Conservation (phyloP, 1,140 invertebrate species). For the Zophobas morio region DNA sequence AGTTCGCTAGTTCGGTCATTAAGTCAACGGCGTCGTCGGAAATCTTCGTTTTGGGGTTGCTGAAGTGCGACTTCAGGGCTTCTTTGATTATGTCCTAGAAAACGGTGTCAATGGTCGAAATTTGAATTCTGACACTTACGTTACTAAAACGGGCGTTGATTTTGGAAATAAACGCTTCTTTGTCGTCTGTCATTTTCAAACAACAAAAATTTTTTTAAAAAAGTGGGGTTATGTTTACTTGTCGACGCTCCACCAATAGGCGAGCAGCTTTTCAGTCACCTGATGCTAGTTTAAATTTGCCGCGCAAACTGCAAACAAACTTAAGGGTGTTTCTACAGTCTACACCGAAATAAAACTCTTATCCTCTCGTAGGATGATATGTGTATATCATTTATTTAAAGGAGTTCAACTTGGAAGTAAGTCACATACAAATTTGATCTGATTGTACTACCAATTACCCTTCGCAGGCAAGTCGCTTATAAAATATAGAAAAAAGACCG, state of each 20-base stretch:
- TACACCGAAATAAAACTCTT: background rate
- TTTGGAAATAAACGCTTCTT: conserved; percentile 22
- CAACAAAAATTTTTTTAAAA: background rate
- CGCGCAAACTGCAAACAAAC: too few relatives aligned
- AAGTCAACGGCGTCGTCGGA: conserved; percentile 64
- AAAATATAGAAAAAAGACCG: conserved; percentile 48
- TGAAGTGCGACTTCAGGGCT: conserved; percentile 62
- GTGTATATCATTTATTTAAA: conserved; percentile 44
- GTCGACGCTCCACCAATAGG: background rate
- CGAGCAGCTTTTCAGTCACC: background rate
- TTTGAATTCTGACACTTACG: background rate
- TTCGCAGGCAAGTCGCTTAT: conserved; percentile 53
- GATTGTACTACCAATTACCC: conserved; percentile 53
- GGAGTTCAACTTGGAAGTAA: conserved; percentile 52
- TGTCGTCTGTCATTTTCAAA: background rate
- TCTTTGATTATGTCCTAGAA: conserved; percentile 65
- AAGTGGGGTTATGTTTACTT: conserved; percentile 3
- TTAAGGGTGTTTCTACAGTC: background rate
- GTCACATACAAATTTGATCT: conserved; percentile 49
- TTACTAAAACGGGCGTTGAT: conserved; percentile 2
- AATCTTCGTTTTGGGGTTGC: conserved; percentile 66
- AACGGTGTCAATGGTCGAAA: background rate
- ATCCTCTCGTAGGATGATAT: conserved; percentile 34
- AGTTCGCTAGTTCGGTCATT: conserved; percentile 69
- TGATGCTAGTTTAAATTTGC: background rate